A percentile compares a stretch with the other conserved stretches of the same genome.
These are phyloP conservation scores for Tangara arthus DNA, from an alignment of 2,797 vertebrate species.

Conservation along the genomic window DNA sequence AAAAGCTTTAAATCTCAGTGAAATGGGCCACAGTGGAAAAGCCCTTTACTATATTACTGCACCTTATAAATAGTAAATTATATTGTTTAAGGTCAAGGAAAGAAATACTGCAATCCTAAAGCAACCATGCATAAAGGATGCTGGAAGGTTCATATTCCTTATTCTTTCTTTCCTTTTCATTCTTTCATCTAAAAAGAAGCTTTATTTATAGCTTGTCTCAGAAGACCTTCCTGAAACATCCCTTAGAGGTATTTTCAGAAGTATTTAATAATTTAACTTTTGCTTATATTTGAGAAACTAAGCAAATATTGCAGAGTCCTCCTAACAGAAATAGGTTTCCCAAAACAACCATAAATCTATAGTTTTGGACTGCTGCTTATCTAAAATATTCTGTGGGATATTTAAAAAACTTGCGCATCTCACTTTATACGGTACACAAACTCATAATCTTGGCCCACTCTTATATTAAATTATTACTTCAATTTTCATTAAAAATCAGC, in stretches of 20 bases:
- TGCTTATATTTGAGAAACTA: conserved; percentile 8
- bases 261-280: conserved; percentile 7
- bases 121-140: not conserved
- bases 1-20: conserved; percentile 53
- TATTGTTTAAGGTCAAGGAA: conserved; percentile 11
- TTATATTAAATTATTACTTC: not conserved
- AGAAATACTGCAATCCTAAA: conserved; percentile 27
- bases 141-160: not conserved
- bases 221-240: not conserved
- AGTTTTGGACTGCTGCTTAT: not conserved
- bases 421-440: not conserved
- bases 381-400: not conserved
- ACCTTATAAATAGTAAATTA: conserved; percentile 57
- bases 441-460: not conserved
- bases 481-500: not conserved
- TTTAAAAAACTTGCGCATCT: not conserved
- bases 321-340: not conserved
- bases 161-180: not conserved
- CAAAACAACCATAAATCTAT: not conserved
- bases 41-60: conserved; percentile 6
- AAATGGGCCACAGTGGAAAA: conserved; percentile 44
- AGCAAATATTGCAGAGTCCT: conserved; percentile 5
- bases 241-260: not conserved
- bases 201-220: conserved; percentile 32
- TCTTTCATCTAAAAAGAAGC: not conserved